Evolutionary conservation across 2,888 invertebrate genomes (phyloP), one percentile per base, ranked within the genome.

Genomic region (Nomada lathburiana): DNA sequence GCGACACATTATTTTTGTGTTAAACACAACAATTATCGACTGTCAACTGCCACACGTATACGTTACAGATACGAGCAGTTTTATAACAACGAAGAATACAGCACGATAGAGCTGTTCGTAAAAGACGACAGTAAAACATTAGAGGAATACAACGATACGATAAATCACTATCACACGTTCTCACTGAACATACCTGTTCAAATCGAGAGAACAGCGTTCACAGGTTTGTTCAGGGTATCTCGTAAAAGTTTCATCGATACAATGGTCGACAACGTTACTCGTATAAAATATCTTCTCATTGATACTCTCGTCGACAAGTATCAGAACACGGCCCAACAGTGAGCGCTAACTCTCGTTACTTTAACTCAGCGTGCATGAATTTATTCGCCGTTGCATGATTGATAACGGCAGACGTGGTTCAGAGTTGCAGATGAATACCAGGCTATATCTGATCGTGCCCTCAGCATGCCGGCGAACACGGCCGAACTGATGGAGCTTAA

Each of bases 221-320:
- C 97, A 90, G 98, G 97, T 5, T 96, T 98, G 94, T 99, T 97
- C 92, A 97, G 97, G 92, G 96, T 99, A 93, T 97, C 97, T 93
- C 95, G 98, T 71, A 96, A 95, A 65, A 96, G 97, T 70, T 95
- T 98, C 62, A 97, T 98, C 65, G 95, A 95, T 42, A 95, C 96
- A 0, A 93, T 98, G 78, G 96, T 97, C 16, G 94, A 94, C 18
- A 95, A 97, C 63, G 97, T 97, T 0, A 95, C 96, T 44, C 95
- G 95, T 76, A 94, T 98, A 80, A 96, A 96, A 84, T 96, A 96
- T 72, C 95, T 96, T 72, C 93, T 98, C 69, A 94, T 98, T 18
- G 94, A 95, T 55, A 95, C 96, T 86, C 97, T 98, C 95, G 96
- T 97, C 3, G 94, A 95, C n/a, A 97, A 97, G 92, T 98, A 98